phyloP scores from a whole-genome alignment of 2,797 vertebrate species.

The Ambastaia sidthimunki region DNA sequence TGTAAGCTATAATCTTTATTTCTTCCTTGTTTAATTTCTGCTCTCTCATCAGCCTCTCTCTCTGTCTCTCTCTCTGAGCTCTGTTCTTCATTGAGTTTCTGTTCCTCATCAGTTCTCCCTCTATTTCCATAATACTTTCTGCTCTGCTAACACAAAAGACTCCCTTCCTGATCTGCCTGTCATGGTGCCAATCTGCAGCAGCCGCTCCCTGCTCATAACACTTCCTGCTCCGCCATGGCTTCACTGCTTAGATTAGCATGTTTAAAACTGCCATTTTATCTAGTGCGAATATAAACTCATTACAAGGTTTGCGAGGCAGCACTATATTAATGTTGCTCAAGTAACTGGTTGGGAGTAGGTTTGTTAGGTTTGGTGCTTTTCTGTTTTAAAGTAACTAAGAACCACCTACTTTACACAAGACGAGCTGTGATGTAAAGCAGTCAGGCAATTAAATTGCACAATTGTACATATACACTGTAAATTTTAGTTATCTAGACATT shows the following conservation, averaged over 20 bases:
- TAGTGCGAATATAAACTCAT: constrained; percentile 29
- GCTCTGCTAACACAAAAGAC: constrained; percentile 40
- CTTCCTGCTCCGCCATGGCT: neutral
- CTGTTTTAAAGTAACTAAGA: neutral
- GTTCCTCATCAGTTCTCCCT: constrained; percentile 37
- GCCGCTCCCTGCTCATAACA: neutral
- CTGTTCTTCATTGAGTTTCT: constrained; percentile 32
- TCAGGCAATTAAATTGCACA: too few relatives aligned
- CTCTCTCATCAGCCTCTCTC: constrained; percentile 42
- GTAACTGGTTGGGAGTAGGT: neutral
- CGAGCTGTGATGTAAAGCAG: too few relatives aligned
- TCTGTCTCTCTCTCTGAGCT: constrained; percentile 27
- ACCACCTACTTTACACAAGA: too few relatives aligned
- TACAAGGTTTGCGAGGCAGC: constrained; percentile 17
- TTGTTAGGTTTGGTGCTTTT: neutral
- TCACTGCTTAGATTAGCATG: constrained; percentile 65
- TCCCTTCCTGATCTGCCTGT: constrained; percentile 43
- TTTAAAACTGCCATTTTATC: constrained; percentile 49
- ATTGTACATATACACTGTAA: too few relatives aligned
- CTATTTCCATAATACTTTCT: constrained; percentile 12
- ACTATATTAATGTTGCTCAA: constrained; percentile 12
- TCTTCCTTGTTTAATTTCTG: constrained; percentile 37
- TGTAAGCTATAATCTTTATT: constrained; percentile 42
- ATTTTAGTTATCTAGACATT: too few relatives aligned
- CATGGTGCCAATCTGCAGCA: constrained; percentile 35